phyloP scores from a whole-genome alignment of 2,888 invertebrate genomes.

The Morpho deidamia region DNA sequence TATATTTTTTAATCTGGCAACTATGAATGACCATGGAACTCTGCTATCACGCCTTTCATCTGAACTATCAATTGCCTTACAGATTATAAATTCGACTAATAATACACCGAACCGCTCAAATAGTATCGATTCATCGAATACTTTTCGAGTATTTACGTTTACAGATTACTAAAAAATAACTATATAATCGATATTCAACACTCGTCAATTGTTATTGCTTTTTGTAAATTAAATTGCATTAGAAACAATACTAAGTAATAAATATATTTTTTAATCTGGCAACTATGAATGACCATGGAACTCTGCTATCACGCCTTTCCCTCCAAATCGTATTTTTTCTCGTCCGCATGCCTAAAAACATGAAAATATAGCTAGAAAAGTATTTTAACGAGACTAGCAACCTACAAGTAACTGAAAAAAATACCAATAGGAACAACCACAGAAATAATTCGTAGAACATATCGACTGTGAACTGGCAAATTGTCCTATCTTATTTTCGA shows the following conservation, averaged over 20 bases:
- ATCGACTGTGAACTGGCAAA: too few species aligned
- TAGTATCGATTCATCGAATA: background rate
- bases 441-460: background rate
- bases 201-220: too few species aligned
- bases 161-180: too few species aligned
- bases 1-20: slow-evolving; percentile 21
- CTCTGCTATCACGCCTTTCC: slow-evolving; percentile 52
- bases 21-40: slow-evolving; percentile 6
- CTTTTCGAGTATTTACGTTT: background rate
- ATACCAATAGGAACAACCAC: background rate
- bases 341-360: slow-evolving; percentile 62
- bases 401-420: background rate
- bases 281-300: slow-evolving; percentile 12
- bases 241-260: background rate
- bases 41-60: slow-evolving; percentile 51
- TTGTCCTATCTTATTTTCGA: too few species aligned
- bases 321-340: slow-evolving; percentile 68
- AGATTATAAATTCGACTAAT: too few species aligned
- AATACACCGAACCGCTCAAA: too few species aligned
- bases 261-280: slow-evolving; percentile 18
- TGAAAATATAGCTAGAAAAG: slow-evolving; percentile 26
- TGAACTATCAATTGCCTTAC: too few species aligned
- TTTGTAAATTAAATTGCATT: too few species aligned
- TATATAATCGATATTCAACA: too few species aligned
- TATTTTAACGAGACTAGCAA: background rate